A percentile compares a stretch with the other conserved stretches of the same genome.
phyloP scores from a whole-genome alignment of 2,888 invertebrate genomes.

The Apamea monoglypha region DNA sequence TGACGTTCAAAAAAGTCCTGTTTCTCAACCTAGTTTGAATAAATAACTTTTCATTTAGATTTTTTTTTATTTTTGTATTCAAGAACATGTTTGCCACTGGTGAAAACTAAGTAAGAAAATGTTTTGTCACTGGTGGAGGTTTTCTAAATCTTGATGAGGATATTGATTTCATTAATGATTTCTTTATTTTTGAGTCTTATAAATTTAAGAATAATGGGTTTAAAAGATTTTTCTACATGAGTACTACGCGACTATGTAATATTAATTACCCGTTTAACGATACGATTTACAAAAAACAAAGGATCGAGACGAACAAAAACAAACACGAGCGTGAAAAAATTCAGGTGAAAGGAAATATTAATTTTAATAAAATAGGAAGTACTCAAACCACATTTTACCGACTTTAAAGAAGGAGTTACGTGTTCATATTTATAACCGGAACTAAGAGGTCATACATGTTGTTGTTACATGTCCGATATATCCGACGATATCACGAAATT shows the following conservation, averaged over 20 bases:
- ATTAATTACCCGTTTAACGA: not conserved
- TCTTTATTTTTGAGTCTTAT: not conserved
- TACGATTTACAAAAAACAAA: too few relatives aligned
- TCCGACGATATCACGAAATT: slow-evolving; percentile 31
- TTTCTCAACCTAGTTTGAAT: not conserved
- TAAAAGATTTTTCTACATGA: not conserved
- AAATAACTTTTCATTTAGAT: not conserved
- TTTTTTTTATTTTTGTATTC: not conserved
- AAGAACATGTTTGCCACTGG: too few relatives aligned
- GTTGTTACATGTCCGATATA: slow-evolving; percentile 47
- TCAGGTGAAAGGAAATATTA: not conserved
- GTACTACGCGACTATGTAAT: not conserved
- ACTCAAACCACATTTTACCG: not conserved
- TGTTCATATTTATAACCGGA: slow-evolving; percentile 41
- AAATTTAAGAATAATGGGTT: not conserved
- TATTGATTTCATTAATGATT: not conserved
- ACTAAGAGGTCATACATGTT: slow-evolving; percentile 54
- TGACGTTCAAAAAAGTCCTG: too few relatives aligned
- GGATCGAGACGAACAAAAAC: too few relatives aligned
- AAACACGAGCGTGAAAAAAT: not conserved
- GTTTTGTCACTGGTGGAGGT: not conserved
- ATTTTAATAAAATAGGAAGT: slow-evolving; percentile 14
- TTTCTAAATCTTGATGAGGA: not conserved
- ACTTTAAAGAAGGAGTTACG: not conserved
- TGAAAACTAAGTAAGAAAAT: not conserved